These are phyloP conservation scores for Xenentodon cancila DNA, from an alignment of 2,797 vertebrate species.

Conservation along the genomic window DNA sequence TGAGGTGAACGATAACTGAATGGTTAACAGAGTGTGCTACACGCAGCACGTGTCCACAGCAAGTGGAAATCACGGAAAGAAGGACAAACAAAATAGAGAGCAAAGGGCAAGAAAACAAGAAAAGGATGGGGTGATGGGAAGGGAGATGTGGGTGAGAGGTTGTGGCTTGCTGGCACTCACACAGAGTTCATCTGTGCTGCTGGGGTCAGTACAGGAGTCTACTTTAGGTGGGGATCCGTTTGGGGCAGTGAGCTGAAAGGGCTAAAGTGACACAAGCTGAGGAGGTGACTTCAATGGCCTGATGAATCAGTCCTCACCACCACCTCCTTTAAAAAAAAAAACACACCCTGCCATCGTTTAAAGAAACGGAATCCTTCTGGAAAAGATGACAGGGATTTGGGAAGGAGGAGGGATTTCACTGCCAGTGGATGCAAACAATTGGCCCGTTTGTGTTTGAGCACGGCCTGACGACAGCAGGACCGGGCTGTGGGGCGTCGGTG, in stretches of 20 bases:
- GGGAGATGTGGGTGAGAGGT: constrained; percentile 39
- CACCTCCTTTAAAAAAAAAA: constrained; percentile 6
- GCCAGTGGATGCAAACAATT: constrained; percentile 71
- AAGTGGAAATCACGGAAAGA: constrained; percentile 64
- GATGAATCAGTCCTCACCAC: constrained; percentile 1
- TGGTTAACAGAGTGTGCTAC: constrained; percentile 38
- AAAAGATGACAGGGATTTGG: constrained; percentile 60
- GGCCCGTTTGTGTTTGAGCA: constrained; percentile 65
- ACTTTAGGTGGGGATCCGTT: constrained; percentile 12
- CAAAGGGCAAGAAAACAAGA: constrained; percentile 69
- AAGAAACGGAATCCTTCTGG: constrained; percentile 43
- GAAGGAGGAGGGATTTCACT: constrained; percentile 42
- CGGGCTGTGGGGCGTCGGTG: constrained; percentile 40
- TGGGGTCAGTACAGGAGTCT: constrained; percentile 50
- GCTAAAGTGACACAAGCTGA: background rate
- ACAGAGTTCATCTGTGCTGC: constrained; percentile 37
- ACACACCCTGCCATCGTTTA: constrained; percentile 46
- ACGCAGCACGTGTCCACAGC: constrained; percentile 41
- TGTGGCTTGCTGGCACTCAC: constrained; percentile 34
- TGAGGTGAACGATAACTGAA: constrained; percentile 53
- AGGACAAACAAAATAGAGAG: constrained; percentile 65
- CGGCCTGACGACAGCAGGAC: constrained; percentile 68
- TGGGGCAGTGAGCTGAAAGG: background rate
- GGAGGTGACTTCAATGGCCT: background rate
- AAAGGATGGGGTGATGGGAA: constrained; percentile 39